Evolutionary conservation across 1,140 invertebrate species (phyloP), one percentile per base, ranked within the genome.

Genomic region (Riptortus pedestris): DNA sequence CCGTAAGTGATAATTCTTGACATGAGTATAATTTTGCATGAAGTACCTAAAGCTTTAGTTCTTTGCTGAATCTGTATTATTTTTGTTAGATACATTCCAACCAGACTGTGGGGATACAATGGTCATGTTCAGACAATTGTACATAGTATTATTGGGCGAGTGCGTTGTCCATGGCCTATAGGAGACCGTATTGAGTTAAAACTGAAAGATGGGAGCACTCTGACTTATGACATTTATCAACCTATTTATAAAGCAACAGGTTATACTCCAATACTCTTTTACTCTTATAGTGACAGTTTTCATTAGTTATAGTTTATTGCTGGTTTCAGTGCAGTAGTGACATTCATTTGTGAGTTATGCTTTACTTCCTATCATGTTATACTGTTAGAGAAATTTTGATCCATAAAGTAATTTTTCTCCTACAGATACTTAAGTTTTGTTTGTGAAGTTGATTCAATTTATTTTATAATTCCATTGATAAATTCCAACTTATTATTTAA

Each of bases 221-320:
- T 94, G 47, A 93, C 91, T 0, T 96, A 93, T 73, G 93, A 96
- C 77, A 74, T 95, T 11, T 95, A 93, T 79, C 87, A 93, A 72
- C 87, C 91, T 1, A 71, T 88, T 59, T 79, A 79, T 74, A 65
- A 78, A 78, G 71, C 79, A 55, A 59, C 68, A 69, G 69, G 70
- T 70, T 63, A 64, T 38, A 48, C 45, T 18, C 4, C 45, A 16
- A 4, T 16, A 11, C n/a, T 48, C 18, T 11, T 16, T 48, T 16
- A 48, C 18, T 18, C 4, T 18, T 16, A 38, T 38, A 9, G 33
- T 38, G 33, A 38, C 33, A 38, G 33, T 38, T 38, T 38, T 9
- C 5, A 38, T 38, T 38, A 9, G 16, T 1, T 47, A 20, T 47
- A 4, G 2, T 9, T 47, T 3, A 47, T n/a, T 47, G 1, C 9